A percentile compares a stretch with the other conserved stretches of the same genome.
phyloP scores from a whole-genome alignment of 37 sponge, comb jelly and placozoan genomes.

The Halisarca cf. caerulea region DNA sequence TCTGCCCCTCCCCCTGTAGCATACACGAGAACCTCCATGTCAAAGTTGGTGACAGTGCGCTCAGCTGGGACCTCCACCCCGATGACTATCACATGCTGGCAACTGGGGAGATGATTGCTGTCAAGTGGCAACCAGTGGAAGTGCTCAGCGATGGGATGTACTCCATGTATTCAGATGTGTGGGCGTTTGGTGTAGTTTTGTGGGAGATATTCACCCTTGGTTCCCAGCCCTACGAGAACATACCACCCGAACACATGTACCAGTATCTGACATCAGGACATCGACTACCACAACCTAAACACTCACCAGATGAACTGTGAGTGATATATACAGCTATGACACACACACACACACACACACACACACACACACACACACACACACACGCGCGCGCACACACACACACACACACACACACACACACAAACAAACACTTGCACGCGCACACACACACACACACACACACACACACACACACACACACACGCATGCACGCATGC shows the following conservation, averaged over 20 bases:
- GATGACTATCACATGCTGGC: conserved; percentile 68
- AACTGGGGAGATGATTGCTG: conserved; percentile 63
- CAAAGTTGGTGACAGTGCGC: conserved; percentile 70
- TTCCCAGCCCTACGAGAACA: conserved; percentile 59
- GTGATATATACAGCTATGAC: no score
- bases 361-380: no score
- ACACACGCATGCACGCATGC: no score
- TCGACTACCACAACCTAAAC: conserved; percentile 66
- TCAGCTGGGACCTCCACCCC: conserved; percentile 83
- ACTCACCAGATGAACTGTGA: conserved; percentile 85
- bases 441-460: no score
- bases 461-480: no score
- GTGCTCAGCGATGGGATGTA: conserved; percentile 52
- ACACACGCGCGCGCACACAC: no score
- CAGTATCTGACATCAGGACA: conserved; percentile 58
- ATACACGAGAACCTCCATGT: conserved; percentile 74
- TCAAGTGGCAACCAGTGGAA: conserved; percentile 83
- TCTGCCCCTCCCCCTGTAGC: conserved; percentile 32
- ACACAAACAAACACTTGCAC: no score
- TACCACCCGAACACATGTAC: conserved; percentile 53
- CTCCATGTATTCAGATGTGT: conserved; percentile 82
- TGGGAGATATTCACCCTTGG: conserved; percentile 89
- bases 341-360: no score
- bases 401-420: no score
- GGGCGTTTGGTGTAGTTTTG: conserved; percentile 88